Evolutionary conservation across 2,797 vertebrate species (phyloP), one percentile per base, ranked within the genome.

Genomic region (Valencia hispanica): DNA sequence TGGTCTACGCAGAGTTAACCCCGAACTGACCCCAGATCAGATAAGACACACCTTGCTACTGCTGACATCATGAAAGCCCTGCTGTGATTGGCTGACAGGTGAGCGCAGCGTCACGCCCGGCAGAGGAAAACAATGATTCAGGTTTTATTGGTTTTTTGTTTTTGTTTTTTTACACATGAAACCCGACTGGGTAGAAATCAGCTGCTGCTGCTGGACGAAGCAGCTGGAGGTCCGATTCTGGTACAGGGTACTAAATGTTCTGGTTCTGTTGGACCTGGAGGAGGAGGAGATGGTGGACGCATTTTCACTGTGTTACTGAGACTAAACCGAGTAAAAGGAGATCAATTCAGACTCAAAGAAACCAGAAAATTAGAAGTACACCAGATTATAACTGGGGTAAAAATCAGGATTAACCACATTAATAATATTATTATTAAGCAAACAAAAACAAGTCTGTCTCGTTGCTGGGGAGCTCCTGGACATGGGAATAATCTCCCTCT

Each of bases 41-140:
- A 15, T 8, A 20, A 15, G 50, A 27, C 22, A 4, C n/a, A 20
- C 43, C 45, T 34, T 3, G 68, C 20, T 70, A 20, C 8, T 5
- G 14, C 1, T 20, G 51, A 72, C 51, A 17, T 57, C 50, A 55
- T 47, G 15, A 55, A 71, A 51, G n/a, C 68, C n/a, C 36, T 41
- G 22, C 51, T 43, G 36, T 72, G 70, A 72, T 72, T 72, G 70
- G 70, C 70, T 27, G 39, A 43, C 36, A 72, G 51, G 34, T 57
- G 70, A 55, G 51, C 15, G 5, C 14, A 9, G 34, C 68, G 0
- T 27, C 41, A 69, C 15, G 5, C 68, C 68, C 4, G n/a, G 20
- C 43, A 10, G n/a, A 47, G 43, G 18, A 17, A 30, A 50, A 45
- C 27, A 20, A 69, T 8, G 27, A 20, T 22, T 48, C 47, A 47